Evolutionary conservation across 92 coral and sea anemone species (phyloP), one percentile per base, ranked within the genome.

Genomic region (Metridium senile): DNA sequence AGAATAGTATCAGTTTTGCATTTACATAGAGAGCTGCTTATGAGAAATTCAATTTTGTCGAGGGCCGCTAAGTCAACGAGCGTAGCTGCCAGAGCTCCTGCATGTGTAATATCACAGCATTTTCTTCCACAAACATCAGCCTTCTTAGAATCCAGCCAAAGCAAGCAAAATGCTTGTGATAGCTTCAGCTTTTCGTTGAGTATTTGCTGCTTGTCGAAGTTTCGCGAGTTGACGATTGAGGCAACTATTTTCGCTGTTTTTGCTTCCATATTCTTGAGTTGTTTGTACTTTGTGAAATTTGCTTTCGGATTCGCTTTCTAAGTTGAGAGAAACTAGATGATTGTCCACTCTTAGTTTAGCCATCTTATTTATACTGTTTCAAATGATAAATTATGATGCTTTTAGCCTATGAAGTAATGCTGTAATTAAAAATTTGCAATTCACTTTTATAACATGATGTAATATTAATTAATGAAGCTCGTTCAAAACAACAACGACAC

Each of bases 111-210:
- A 18, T 68, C 82, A 2, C 81, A 78, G 0, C 79, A 70, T 29
- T 81, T 90, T 39, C 93, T 68, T 17, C 93, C 93, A 0, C 70
- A 72, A 25, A 85, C 93, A 59, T 85, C 85, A 2, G 91, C 93
- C 27, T 81, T 86, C 34, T 93, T 81, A 25, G 86, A 71, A 61
- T 93, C 84, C 80, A 89, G 94, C 97, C 97, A 93, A 49, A 93
- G 81, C 70, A 93, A 77, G 74, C 93, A 89, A 54, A 74, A 89
- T 17, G 93, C 89, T 66, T 89, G 93, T 21, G 89, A 89, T 56
- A 89, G 79, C 23, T 74, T 85, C 20, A 89, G 65, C 13, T 89
- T 86, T 28, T 78, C 72, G 63, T 43, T 72, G 28, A 31, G 59
- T 33, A 89, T 72, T 39, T 74, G 70, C 3, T 72, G 72, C 65